Base-by-base conservation (phyloP, 2,113 vertebrate species). In the Lampris incognitus region DNA sequence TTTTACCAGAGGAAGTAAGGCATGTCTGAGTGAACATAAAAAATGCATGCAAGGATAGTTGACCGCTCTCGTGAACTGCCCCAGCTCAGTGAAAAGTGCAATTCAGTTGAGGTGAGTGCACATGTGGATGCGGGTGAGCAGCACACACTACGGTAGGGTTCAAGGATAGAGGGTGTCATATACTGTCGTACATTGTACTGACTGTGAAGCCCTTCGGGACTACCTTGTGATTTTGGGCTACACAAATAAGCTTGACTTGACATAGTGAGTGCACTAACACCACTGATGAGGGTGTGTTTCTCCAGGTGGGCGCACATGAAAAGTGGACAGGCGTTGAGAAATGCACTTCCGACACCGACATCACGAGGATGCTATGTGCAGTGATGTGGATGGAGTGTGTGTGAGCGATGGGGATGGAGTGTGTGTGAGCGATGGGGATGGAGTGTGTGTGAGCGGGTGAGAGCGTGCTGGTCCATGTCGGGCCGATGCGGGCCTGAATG, bases 221-320 rank as follows among this genome's bases (percentile, higher is more conserved):
- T 24, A 24, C 24, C 24, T 24, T 24, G 24, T 24, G 24, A 24
- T 24, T 24, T 24, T 24, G 24, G 24, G 24, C 24, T 24, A 24
- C 24, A 24, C 24, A 24, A 24, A 24, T 24, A 24, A 24, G 24
- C 24, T 24, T 24, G 24, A 24, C 24, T 24, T 24, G 24, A 24
- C 24, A 24, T 24, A 10, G 50, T 51, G n/a, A n/a, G 3, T 59
- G 39, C 6, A 60, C 13, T 51, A 66, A 37, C n/a, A 9, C 13
- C 1, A 13, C 38, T 61, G 55, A 76, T 59, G 42, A 55, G 39
- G 46, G 37, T 24, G 41, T 24, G 11, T 39, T 36, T 73, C 1
- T 36, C 9, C 60, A 60, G 51, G 56, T 62, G 41, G 54, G 76
- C 8, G 57, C 41, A 63, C 41, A 11, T 9, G 38, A 54, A 36